Percentiles rank a stretch among this genome's conserved stretches.
These are phyloP conservation scores for Sphaerodactylus townsendi DNA, from an alignment of 2,113 vertebrate genomes.

Conservation along the genomic window DNA sequence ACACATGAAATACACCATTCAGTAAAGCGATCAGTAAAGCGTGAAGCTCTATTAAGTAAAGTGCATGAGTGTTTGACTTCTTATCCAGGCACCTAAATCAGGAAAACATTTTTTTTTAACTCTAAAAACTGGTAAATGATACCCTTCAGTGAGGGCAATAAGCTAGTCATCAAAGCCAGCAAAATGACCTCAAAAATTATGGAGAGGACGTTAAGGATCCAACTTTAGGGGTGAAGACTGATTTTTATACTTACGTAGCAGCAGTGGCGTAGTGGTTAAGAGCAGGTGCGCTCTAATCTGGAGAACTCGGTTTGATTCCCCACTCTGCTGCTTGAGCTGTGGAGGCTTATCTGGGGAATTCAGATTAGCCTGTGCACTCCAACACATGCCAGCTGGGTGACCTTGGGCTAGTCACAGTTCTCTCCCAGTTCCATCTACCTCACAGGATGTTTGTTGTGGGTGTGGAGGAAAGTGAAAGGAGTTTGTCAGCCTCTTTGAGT, in stretches of 20 bases:
- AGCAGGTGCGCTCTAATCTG: no score
- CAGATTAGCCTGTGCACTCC: no score
- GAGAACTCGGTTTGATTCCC: no score
- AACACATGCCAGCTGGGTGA: no score
- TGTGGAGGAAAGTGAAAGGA: no score
- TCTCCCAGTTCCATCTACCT: no score
- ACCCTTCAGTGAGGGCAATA: constrained; percentile 8
- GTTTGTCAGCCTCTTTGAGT: no score
- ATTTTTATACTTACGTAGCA: constrained; percentile 34
- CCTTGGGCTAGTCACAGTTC: no score
- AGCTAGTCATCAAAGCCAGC: constrained; percentile 2
- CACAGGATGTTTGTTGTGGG: no score
- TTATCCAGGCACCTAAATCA: constrained; percentile 48
- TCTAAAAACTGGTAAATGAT: constrained; percentile 14
- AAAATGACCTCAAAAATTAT: background rate
- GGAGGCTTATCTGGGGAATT: no score
- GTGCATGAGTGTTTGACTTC: constrained; percentile 38
- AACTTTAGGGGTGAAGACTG: constrained; percentile 26
- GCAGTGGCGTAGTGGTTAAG: no score
- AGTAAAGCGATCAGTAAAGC: constrained; percentile 65
- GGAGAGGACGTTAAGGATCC: constrained; percentile 6
- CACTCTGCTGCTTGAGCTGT: no score
- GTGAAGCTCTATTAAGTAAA: constrained; percentile 57
- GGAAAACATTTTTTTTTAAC: constrained; percentile 12
- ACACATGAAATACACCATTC: constrained; percentile 67